Percentiles rank a stretch among this genome's conserved stretches.
Conservation (phyloP, 23 tunicate genomes). For the Styela plicata region DNA sequence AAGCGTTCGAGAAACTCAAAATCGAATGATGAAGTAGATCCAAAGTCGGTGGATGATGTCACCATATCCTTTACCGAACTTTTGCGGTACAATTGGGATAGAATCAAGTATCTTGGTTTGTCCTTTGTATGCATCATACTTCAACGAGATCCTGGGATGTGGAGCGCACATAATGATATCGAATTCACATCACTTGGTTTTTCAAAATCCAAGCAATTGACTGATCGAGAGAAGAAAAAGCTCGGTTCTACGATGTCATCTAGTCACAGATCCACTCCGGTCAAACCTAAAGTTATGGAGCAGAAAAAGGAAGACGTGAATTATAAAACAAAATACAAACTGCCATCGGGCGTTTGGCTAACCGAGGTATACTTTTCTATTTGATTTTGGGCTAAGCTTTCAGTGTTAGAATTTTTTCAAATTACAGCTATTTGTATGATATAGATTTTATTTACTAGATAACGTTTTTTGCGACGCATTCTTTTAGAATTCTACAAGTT, state of each 20-base stretch:
- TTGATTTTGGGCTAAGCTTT: too few species aligned
- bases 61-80: not conserved
- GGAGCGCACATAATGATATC: not conserved
- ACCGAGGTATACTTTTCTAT: conserved; percentile 19
- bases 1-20: not conserved
- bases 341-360: conserved; percentile 14
- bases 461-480: too few species aligned
- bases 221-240: conserved; percentile 3
- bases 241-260: conserved; percentile 11
- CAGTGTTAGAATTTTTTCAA: too few species aligned
- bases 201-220: conserved; percentile 1
- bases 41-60: not conserved
- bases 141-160: not conserved
- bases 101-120: not conserved
- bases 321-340: not conserved
- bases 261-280: not conserved
- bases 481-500: too few species aligned
- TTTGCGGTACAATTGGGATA: not conserved
- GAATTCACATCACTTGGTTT: conserved; percentile 21
- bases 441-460: too few species aligned
- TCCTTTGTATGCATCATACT: not conserved
- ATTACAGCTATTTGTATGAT: too few species aligned
- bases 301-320: not conserved
- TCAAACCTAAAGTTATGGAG: not conserved
- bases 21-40: not conserved